A percentile compares a stretch with the other conserved stretches of the same genome.
These are phyloP conservation scores for Hypotaenidia philippensis DNA, from an alignment of 2,797 vertebrate genomes.

Conservation along the genomic window DNA sequence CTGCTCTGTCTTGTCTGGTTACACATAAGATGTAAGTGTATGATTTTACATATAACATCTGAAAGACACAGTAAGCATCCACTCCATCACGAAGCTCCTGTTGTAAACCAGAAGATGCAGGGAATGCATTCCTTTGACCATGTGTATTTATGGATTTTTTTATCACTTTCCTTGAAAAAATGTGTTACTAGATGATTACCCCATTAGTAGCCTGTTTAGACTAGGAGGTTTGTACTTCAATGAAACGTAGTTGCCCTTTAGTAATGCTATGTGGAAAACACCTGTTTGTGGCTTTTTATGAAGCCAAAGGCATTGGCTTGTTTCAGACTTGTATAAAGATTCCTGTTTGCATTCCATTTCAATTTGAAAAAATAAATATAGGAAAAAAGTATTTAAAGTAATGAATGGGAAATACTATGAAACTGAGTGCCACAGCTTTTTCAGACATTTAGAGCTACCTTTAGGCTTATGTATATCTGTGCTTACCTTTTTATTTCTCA, in stretches of 20 bases:
- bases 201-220: neutral
- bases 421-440: neutral
- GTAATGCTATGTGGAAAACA: neutral
- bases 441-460: neutral
- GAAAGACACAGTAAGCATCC: neutral
- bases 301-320: neutral
- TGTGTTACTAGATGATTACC: neutral
- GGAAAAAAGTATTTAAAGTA: neutral
- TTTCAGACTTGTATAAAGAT: neutral
- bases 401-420: neutral
- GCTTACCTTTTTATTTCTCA: neutral
- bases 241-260: neutral
- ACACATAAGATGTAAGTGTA: no score
- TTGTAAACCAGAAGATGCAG: neutral
- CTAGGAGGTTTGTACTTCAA: neutral
- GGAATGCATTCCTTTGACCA: neutral
- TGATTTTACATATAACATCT: neutral
- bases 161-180: neutral
- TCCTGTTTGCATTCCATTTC: neutral
- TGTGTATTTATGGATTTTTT: accelerated
- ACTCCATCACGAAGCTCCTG: neutral
- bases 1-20: neutral
- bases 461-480: neutral
- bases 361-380: neutral
- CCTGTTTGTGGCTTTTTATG: neutral